phyloP scores from a whole-genome alignment of 2,797 vertebrate species.

The Notolabrus celidotus region DNA sequence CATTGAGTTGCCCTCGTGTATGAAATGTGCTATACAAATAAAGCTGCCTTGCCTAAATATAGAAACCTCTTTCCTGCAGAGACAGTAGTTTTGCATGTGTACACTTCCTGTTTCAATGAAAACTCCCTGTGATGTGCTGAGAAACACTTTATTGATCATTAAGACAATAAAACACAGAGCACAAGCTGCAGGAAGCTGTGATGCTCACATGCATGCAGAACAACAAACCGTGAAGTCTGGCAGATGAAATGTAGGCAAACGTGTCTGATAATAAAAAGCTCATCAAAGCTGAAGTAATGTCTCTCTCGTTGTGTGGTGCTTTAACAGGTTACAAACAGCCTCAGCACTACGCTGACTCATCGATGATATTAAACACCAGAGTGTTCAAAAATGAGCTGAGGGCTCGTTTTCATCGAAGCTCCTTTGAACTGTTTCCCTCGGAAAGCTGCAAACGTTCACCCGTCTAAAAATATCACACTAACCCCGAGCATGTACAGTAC shows the following conservation, averaged over 20 bases:
- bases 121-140: slow-evolving; percentile 5
- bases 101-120: background rate
- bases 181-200: slow-evolving; percentile 18
- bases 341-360: slow-evolving; percentile 46
- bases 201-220: slow-evolving; percentile 16
- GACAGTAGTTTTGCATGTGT: background rate
- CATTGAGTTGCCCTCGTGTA: too few relatives aligned
- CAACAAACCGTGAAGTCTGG: slow-evolving; percentile 26
- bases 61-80: background rate
- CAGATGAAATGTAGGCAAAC: slow-evolving; percentile 33
- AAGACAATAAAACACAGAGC: slow-evolving; percentile 14
- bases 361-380: slow-evolving; percentile 52
- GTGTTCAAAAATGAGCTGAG: slow-evolving; percentile 40
- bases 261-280: slow-evolving; percentile 32
- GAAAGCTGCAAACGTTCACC: slow-evolving; percentile 31
- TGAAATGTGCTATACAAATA: too few relatives aligned
- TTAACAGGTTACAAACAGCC: slow-evolving; percentile 28
- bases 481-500: slow-evolving; percentile 26
- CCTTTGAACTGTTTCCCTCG: slow-evolving; percentile 36
- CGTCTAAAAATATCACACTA: slow-evolving; percentile 36
- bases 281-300: slow-evolving; percentile 25
- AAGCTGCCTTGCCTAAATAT: too few relatives aligned
- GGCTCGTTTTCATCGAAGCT: slow-evolving; percentile 39
- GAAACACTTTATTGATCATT: slow-evolving; percentile 45
- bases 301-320: slow-evolving; percentile 14